Conservation (phyloP, 64 coral and sea anemone genomes). For the Porites lutea region DNA sequence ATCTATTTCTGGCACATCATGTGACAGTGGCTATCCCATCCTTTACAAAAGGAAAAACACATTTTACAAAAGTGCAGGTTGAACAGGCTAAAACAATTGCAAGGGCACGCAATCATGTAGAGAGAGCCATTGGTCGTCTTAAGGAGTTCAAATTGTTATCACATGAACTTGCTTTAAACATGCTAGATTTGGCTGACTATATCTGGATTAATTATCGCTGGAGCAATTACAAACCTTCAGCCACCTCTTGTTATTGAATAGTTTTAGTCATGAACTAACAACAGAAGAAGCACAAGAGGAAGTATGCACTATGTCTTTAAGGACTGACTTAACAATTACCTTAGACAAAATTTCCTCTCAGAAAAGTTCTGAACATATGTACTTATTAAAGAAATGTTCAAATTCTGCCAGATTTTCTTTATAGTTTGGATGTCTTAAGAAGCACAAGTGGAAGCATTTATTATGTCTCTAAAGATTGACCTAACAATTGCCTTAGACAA, state of each 20-base stretch:
- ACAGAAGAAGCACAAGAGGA: no score
- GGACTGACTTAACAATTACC: no score
- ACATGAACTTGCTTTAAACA: not conserved
- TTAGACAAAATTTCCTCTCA: not conserved
- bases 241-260: no score
- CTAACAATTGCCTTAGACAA: not conserved
- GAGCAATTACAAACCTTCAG: no score
- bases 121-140: not conserved
- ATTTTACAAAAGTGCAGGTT: not conserved
- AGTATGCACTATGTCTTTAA: not conserved
- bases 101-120: not conserved
- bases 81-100: not conserved
- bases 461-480: not conserved
- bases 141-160: not conserved
- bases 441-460: constrained; percentile 4
- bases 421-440: not conserved
- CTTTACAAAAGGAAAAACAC: not conserved
- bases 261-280: no score
- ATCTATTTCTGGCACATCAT: not conserved
- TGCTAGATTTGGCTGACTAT: not conserved
- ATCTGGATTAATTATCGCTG: no score
- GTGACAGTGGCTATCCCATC: not conserved
- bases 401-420: no score
- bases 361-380: not conserved
- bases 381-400: not conserved